Evolutionary conservation across 2,888 invertebrate species (phyloP), one percentile per base, ranked within the genome.

Genomic region (Agrochola circellaris): DNA sequence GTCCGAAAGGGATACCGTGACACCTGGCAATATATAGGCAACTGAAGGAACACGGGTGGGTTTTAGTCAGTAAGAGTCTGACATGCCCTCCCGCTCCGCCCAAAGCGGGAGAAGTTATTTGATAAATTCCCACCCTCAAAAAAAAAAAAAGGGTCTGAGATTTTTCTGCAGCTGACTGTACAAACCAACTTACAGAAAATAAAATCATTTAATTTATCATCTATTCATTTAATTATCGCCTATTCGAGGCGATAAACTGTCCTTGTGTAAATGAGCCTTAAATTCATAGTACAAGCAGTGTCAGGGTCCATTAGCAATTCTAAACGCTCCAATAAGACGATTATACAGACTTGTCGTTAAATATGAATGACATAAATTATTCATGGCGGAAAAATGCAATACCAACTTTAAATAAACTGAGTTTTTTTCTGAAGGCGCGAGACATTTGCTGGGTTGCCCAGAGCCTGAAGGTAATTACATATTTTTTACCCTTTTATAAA

Each of bases 301-400:
- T 65, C 34, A 75, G 26, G 62, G 58, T 26, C 26, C 38, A 84
- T 88, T 89, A 81, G 87, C 86, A 89, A 87, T 86, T 89, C 83
- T 72, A 85, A 84, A 71, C 67, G 75, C 23, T 66, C 69, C 42
- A 82, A 23, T 82, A 60, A 76, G 56, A 68, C 66, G 73, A 83
- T 84, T 85, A 84, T 74, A 80, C 81, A 80, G 79, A 86, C 85
- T 79, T 85, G 81, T 80, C 62, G 82, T 85, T 83, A 86, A 86
- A 87, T 86, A 82, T 83, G 86, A 87, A 89, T 87, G 75, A 61
- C 62, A 80, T 89, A 82, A 88, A 88, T 88, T 83, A 82, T 83
- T 86, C 81, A 84, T 77, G 23, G 58, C 48, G 65, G 79, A 81
- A 88, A 88, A 84, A 86, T 84, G 87, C 82, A 89, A 77, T 77